A percentile compares a stretch with the other conserved stretches of the same genome.
These are phyloP conservation scores for Anthopleura sola DNA, from an alignment of 64 coral and sea anemone species.

Conservation along the genomic window DNA sequence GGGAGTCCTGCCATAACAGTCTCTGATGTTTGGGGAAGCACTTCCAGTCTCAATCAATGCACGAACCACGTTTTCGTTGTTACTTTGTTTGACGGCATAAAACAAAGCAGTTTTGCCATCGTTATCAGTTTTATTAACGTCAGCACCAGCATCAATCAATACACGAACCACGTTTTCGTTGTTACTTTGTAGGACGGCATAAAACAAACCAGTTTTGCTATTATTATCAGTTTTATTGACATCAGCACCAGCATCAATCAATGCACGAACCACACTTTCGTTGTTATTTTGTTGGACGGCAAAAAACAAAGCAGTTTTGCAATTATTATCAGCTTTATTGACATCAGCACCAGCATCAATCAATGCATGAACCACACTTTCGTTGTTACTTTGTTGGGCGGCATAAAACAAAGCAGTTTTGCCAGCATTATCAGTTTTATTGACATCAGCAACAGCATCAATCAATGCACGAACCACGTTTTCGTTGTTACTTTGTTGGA, in stretches of 20 bases:
- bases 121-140: not conserved
- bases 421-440: not conserved
- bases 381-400: not conserved
- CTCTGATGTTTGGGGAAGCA: not conserved
- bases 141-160: not conserved
- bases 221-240: not conserved
- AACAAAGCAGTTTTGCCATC: not conserved
- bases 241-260: not conserved
- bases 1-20: not conserved
- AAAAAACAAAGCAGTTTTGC: not conserved
- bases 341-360: not conserved
- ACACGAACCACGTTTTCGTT: not conserved
- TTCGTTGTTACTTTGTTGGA: not conserved
- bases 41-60: not conserved
- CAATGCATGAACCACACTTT: not conserved
- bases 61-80: not conserved
- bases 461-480: not conserved
- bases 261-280: not conserved
- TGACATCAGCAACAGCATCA: not conserved
- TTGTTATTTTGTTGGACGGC: not conserved
- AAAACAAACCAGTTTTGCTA: not conserved
- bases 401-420: conserved; percentile 1
- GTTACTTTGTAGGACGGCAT: not conserved
- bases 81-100: not conserved
- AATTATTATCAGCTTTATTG: not conserved